Evolutionary conservation across 2,113 vertebrate genomes (phyloP), one percentile per base, ranked within the genome.

Genomic region (Rhizomys pruinosus): DNA sequence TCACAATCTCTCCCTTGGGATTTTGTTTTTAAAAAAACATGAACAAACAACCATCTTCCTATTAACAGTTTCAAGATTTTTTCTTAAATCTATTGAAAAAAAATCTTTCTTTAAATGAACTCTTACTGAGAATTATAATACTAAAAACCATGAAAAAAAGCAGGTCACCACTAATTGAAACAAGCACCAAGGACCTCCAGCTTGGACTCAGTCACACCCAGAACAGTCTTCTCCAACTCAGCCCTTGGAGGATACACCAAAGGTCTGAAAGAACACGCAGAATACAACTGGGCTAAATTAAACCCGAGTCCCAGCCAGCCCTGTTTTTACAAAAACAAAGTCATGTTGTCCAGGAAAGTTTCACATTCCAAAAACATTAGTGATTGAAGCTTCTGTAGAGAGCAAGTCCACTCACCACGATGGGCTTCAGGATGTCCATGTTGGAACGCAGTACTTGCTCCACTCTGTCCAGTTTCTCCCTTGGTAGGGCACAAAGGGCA

Each of bases 351-450:
- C 81, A 92, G 8, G 68, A n/a, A 81, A 93, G 59, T 0, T 25
- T 87, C 88, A 55, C 88, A 96, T 90, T 77, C 85, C 79, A 7
- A 88, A 89, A 78, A 52, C 78, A 37, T 64, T 12, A 63, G 55
- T 34, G 22, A 32, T 32, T 34, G 55, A 86, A 61, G 57, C 25
- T 61, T 63, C 80, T 81, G 63, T 77, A 42, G 71, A 44, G 27
- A 57, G 52, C 59, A 84, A 29, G 11, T 13, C 61, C 20, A 95
- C 96, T 96, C 84, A 97, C 97, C 88, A 97, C 6, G 2, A 97
- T 2, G 0, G 97, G 97, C 84, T 97, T 97, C 90, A 97, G 90
- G 37, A 97, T 68, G 72, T 97, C 93, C 93, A 96, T 16, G 47
- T 95, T 97, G 78, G 90, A 94, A 27, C 7, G 96, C 42, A 97